A percentile compares a stretch with the other conserved stretches of the same genome.
phyloP scores from a whole-genome alignment of 2,113 vertebrate species.

The Proteles cristata region DNA sequence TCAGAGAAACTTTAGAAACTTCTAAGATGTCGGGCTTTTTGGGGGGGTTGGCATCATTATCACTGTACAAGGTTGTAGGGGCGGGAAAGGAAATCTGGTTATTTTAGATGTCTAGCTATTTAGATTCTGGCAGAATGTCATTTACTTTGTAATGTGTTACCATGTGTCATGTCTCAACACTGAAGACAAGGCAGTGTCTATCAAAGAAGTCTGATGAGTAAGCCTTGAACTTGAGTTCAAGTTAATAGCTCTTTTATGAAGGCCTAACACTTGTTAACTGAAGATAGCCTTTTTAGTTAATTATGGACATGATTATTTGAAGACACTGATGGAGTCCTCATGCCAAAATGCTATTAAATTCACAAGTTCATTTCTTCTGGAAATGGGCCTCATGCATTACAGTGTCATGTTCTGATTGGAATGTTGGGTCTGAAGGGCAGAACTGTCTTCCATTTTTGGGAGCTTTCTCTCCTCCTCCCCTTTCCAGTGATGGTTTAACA shows the following conservation, averaged over 20 bases:
- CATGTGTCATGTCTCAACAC: not conserved
- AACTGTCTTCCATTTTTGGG: not conserved
- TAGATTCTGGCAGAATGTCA: not conserved
- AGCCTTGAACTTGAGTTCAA: not conserved
- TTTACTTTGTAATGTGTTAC: not conserved
- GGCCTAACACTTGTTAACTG: not conserved
- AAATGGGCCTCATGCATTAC: not conserved
- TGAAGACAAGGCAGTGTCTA: not conserved
- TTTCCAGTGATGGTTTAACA: not conserved
- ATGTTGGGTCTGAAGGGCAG: not conserved
- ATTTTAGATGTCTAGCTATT: not conserved
- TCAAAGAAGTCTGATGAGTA: not conserved
- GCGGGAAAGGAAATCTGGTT: not conserved
- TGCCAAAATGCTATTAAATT: not conserved
- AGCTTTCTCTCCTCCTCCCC: not conserved
- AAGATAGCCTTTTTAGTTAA: not conserved
- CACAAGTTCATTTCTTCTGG: not conserved
- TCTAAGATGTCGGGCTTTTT: not conserved
- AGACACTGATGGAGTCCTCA: not conserved
- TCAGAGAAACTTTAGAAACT: not conserved
- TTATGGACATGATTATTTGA: not conserved
- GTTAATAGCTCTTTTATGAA: not conserved
- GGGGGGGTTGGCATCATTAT: not conserved
- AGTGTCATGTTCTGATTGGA: no score
- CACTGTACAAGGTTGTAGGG: not conserved